Evolutionary conservation across 2,888 invertebrate species (phyloP).

Genomic region (Bimastos eiseni): DNA sequence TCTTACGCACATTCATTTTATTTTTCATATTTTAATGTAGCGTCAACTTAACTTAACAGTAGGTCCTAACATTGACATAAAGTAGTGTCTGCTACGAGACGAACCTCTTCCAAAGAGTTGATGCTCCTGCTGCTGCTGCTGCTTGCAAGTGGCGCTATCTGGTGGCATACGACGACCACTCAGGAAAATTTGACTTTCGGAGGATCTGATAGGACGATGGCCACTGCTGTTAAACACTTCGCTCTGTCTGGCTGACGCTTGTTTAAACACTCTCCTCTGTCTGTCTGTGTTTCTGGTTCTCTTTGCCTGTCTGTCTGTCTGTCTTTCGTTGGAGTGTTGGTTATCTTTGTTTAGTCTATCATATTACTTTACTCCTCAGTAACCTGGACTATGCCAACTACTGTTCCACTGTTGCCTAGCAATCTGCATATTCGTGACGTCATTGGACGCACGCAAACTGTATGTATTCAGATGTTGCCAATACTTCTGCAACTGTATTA

Average conservation of each 20-base stretch:
- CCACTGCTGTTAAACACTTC: neutral
- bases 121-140: neutral
- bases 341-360: too few relatives aligned
- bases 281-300: neutral
- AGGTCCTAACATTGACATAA: neutral
- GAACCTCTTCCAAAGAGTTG: neutral
- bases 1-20: neutral
- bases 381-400: too few relatives aligned
- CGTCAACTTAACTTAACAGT: neutral
- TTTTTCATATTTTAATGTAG: neutral
- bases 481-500: too few relatives aligned
- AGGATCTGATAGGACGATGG: neutral
- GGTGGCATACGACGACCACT: neutral
- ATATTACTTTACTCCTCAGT: too few relatives aligned
- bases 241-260: neutral
- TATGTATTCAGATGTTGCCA: too few relatives aligned
- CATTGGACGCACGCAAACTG: neutral
- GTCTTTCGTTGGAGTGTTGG: neutral
- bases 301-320: neutral
- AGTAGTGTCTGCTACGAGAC: neutral
- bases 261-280: neutral
- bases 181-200: neutral
- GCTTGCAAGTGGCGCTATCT: constrained; percentile 1
- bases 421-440: neutral
- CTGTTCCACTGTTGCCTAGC: neutral